Evolutionary conservation across 2,113 vertebrate genomes (phyloP), one percentile per base, ranked within the genome.

Genomic region (Alouatta palliata): DNA sequence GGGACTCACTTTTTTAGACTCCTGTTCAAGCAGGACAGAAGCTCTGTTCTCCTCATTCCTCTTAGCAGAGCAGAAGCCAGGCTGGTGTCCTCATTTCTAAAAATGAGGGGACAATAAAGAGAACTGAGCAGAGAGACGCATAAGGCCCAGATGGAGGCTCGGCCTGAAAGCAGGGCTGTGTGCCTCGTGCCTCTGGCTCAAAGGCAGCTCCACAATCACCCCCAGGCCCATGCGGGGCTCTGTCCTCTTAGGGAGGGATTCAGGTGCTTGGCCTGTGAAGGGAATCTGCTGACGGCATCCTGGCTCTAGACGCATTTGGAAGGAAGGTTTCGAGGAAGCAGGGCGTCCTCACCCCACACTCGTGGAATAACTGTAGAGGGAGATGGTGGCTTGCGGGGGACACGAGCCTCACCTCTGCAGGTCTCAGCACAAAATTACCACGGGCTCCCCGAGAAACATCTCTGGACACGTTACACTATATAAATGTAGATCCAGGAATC

Each of bases 301-400:
- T 11, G 16, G 45, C 43, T 40, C 23, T 3, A 3, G 68, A 5
- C 11, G 23, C 49, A 6, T 13, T n/a, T 20, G 47, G 30, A 61
- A 9, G 27, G 40, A 8, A 27, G 75, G 3, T 0, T 5, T 40
- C 21, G 5, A 37, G 13, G 21, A 56, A 13, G 43, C 17, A 4
- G 1, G 4, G 17, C 11, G 5, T 58, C 5, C 35, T 2, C 0
- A 1, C 32, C 75, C 19, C 43, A 12, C 0, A 0, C 5, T n/a
- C 54, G 3, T 23, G 1, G 61, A 45, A 2, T 2, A 2, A 61
- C 40, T 79, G 45, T 21, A n/a, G 32, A 76, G 81, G 43, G 52
- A 71, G 52, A n/a, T 2, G 0, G 66, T 37, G 32, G 32, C 40
- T 25, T 3, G 11, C 4, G 0, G 47, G 47, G 20, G 68, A 23